Base-by-base conservation (phyloP, 53 echinoderm and acorn worm genomes). In the Mesocentrotus franciscanus region DNA sequence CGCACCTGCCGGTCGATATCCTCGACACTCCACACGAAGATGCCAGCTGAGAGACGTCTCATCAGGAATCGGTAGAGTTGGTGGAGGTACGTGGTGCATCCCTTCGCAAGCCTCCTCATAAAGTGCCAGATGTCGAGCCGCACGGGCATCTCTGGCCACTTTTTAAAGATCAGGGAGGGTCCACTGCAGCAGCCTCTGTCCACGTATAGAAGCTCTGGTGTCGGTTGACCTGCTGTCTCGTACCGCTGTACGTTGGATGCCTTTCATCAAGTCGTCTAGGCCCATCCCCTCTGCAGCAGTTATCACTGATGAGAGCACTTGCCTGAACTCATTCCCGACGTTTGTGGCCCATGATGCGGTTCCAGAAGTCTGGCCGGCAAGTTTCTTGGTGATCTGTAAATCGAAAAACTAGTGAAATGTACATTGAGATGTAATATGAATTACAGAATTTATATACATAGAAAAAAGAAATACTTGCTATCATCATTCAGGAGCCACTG, bases 141-240 rank as follows among this genome's bases (percentile, higher is more conserved):
- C 61, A 98, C 91, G 30, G 79, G 42, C 76, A 97, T 70, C 59
- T 94, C 91, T 17, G 94, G 92, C 97, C 97, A 97, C 61, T 94
- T 95, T 79, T 15, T 83, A 93, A 96, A 98, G 58, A 97, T 66
- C 34, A 18, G 12, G 70, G 94, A 95, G 32, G 49, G 61, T 16
- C 89, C 70, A 94, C 96, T 95, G 90, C 98, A 98, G 93, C 97
- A 98, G 95, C 95, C 97, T 76, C 96, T 95, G 96, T 96, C 97
- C 66, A 97, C 96, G 92, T 97, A 98, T 49, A 96, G 93, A 76
- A 98, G 90, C 58, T 97, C 61, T 14, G 98, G 96, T 49, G 96
- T 92, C 36, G 96, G 85, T 70, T 96, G 92, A 30, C 85, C 66
- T 9, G 96, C 94, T 42, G 85, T 20, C 30, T 76, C 36, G 70